phyloP scores from a whole-genome alignment of 2,797 vertebrate genomes.

The Hydrophis major region DNA sequence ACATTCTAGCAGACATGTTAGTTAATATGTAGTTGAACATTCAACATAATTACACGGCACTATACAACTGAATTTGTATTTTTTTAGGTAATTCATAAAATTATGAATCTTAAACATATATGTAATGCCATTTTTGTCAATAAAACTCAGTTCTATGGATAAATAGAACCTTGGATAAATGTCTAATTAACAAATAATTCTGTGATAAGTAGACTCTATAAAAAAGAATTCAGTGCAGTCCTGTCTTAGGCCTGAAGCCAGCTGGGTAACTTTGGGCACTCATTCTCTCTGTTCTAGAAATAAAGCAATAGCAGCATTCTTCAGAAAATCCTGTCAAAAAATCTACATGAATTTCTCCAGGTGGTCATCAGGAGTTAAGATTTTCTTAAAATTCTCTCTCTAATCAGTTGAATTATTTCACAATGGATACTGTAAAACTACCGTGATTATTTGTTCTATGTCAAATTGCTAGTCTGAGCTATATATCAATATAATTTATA shows the following conservation, averaged over 20 bases:
- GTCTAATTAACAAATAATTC: not conserved
- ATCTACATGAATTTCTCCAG: not conserved
- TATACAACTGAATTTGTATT: not conserved
- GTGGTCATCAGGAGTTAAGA: not conserved
- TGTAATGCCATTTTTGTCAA: not conserved
- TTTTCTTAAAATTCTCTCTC: not conserved
- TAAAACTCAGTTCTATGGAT: not conserved
- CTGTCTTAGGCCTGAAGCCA: not conserved
- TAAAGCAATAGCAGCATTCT: not conserved
- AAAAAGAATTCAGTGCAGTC: not conserved
- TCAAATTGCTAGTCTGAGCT: not conserved
- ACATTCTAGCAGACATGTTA: not conserved
- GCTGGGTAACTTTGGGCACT: not conserved
- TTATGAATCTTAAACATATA: not conserved
- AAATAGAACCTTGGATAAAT: too few relatives aligned
- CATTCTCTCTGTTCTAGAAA: not conserved
- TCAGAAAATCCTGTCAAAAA: not conserved
- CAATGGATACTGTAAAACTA: not conserved
- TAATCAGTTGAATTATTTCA: not conserved
- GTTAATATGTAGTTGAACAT: not conserved
- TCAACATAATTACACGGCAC: not conserved
- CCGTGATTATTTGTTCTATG: not conserved
- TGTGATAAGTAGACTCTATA: not conserved
- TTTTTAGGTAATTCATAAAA: not conserved
- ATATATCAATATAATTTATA: not conserved